Base-by-base conservation (phyloP, 2,888 invertebrate species). In the Ennomos erosarius region DNA sequence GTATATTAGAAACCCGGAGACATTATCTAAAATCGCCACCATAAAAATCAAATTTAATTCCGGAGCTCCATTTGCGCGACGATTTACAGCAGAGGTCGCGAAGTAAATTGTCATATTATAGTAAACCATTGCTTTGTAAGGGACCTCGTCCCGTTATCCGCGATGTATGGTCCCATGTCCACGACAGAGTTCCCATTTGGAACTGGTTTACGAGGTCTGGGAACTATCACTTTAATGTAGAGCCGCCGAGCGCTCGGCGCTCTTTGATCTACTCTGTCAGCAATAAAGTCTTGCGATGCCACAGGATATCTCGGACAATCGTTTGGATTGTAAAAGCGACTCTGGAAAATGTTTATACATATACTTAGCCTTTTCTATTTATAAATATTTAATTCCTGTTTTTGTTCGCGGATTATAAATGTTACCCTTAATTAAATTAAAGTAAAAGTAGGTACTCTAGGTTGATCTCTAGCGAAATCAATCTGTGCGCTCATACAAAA, bases 171-270 rank as follows among this genome's bases (percentile, higher is more conserved):
- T 39, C 40, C 12, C 55, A 26, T 55, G 48, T 34, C 60, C 51
- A 40, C 55, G 47, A 13, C 40, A 51, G 43, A 56, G 36, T 26
- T 45, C 40, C 53, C 50, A 59, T 63, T 60, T 45, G 46, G 43
- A 63, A 59, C 62, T 50, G 58, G 62, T 61, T 62, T 59, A 58
- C 45, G 60, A 52, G 40, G 50, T 38, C 59, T 55, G 43, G 37
- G 43, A 45, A 42, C 54, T 40, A 48, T 58, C 48, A 48, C 43
- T 43, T 48, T 58, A 52, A 58, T 46, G 48, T 6, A 33, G 26
- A 12, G 40, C 26, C 6, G 5, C 26, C 26, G 26, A 26, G 26
- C 26, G 6, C 26, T 26, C 26, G 26, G 35, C 36, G 12, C 43
- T 46, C 50, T 51, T 48, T 58, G 43, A 48, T 48, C 43, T 38